These are phyloP conservation scores for Aplochiton taeniatus DNA, from an alignment of 2,797 vertebrate genomes.

Conservation along the genomic window DNA sequence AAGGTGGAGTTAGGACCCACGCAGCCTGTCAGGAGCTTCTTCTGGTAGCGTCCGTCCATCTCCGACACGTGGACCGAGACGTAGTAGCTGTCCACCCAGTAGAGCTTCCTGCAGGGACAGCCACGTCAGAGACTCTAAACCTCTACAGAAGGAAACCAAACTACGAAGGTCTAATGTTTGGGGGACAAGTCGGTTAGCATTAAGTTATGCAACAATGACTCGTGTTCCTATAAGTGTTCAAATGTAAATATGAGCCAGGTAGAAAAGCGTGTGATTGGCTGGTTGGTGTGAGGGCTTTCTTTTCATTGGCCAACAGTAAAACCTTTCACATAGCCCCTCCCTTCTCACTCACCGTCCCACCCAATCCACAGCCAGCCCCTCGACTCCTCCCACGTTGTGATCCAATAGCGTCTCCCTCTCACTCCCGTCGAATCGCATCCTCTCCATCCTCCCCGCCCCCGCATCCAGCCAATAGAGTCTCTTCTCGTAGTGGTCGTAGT, in stretches of 20 bases:
- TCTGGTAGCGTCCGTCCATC: slow-evolving; percentile 72
- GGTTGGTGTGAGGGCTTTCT: too few relatives aligned
- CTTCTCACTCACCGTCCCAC: slow-evolving; percentile 69
- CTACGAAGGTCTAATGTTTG: too few relatives aligned
- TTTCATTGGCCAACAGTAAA: too few relatives aligned
- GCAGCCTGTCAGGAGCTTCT: slow-evolving; percentile 64
- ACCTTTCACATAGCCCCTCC: too few relatives aligned
- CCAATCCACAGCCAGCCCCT: slow-evolving; percentile 75
- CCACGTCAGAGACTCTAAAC: too few relatives aligned
- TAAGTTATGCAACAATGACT: too few relatives aligned
- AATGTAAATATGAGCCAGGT: too few relatives aligned
- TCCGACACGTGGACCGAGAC: slow-evolving; percentile 74
- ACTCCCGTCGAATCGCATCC: slow-evolving; percentile 70
- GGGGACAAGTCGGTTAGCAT: too few relatives aligned
- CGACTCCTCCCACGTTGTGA: slow-evolving; percentile 46
- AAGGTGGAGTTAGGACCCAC: slow-evolving; percentile 65
- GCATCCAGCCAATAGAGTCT: slow-evolving; percentile 73
- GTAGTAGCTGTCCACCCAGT: slow-evolving; percentile 66
- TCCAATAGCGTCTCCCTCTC: slow-evolving; percentile 61
- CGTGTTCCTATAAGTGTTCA: too few relatives aligned
- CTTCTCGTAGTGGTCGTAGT: slow-evolving; percentile 70
- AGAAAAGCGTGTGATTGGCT: too few relatives aligned
- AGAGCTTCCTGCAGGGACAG: slow-evolving; percentile 73
- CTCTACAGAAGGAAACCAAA: too few relatives aligned
- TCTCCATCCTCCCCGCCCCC: slow-evolving; percentile 61